Evolutionary conservation across 2,888 invertebrate genomes (phyloP).

Genomic region (Poecilus cupreus): DNA sequence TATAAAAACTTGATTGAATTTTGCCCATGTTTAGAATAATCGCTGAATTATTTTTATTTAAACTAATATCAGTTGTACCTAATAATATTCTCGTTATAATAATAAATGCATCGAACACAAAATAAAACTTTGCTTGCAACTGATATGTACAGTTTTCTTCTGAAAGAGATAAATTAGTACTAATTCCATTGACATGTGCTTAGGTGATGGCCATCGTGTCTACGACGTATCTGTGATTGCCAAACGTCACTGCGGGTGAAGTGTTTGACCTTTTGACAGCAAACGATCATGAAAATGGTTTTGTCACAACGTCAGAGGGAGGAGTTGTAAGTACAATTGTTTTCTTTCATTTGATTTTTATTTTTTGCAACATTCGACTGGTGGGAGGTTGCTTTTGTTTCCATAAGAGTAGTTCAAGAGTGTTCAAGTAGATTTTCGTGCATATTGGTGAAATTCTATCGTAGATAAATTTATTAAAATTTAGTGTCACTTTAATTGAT

Average conservation of each 20-base stretch:
- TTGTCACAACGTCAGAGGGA: slow-evolving; percentile 99
- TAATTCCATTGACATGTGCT: slow-evolving; percentile 32
- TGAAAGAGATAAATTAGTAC: slow-evolving; percentile 2
- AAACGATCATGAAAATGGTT: slow-evolving; percentile 95
- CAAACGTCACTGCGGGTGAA: slow-evolving; percentile 43
- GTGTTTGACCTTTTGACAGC: slow-evolving; percentile 53
- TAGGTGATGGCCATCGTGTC: slow-evolving; percentile 56
- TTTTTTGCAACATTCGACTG: neutral
- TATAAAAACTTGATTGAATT: too few relatives aligned
- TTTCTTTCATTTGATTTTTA: slow-evolving; percentile 4
- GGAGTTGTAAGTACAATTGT: slow-evolving; percentile 91
- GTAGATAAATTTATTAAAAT: too few relatives aligned
- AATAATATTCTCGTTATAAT: too few relatives aligned
- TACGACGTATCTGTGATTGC: slow-evolving; percentile 52
- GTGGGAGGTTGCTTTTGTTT: neutral
- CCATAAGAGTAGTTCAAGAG: too few relatives aligned
- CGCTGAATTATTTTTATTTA: too few relatives aligned
- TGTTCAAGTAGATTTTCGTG: too few relatives aligned
- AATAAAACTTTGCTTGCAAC: neutral
- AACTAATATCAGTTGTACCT: too few relatives aligned
- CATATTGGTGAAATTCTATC: too few relatives aligned
- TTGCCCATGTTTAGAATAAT: too few relatives aligned
- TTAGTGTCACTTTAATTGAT: too few relatives aligned
- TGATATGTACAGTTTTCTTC: neutral
- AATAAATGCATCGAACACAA: too few relatives aligned